These are phyloP conservation scores for Ips typographus DNA, from an alignment of 1,140 invertebrate species.

Conservation along the genomic window DNA sequence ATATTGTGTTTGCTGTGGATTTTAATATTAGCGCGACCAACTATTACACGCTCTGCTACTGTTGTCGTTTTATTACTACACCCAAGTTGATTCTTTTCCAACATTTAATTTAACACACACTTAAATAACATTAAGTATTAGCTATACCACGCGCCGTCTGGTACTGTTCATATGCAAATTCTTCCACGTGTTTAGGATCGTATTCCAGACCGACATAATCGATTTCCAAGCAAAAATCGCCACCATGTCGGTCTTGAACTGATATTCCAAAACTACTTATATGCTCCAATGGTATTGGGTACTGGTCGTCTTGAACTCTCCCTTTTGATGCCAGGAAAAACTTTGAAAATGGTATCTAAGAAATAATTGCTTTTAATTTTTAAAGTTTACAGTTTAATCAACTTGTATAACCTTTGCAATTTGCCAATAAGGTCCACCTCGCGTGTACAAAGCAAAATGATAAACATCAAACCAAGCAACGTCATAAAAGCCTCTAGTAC, in stretches of 20 bases:
- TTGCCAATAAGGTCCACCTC: slow-evolving; percentile 98
- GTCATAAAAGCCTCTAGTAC: slow-evolving; percentile 70
- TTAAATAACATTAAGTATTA: slow-evolving; percentile 48
- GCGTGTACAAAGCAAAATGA: slow-evolving; percentile 80
- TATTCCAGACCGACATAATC: slow-evolving; percentile 86
- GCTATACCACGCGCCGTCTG: slow-evolving; percentile 66
- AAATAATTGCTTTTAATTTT: slow-evolving; percentile 33
- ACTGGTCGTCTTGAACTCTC: slow-evolving; percentile 81
- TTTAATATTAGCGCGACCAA: too few species aligned
- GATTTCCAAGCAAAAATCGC: slow-evolving; percentile 88
- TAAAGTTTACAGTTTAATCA: not conserved
- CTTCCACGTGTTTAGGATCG: slow-evolving; percentile 75
- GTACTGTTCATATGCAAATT: slow-evolving; percentile 92
- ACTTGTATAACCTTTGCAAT: slow-evolving; percentile 66
- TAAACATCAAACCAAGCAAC: slow-evolving; percentile 83
- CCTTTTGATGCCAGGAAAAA: slow-evolving; percentile 85
- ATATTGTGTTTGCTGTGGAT: too few species aligned
- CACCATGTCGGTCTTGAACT: slow-evolving; percentile 72
- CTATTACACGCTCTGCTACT: too few species aligned
- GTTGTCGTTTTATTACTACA: too few species aligned
- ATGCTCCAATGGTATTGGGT: slow-evolving; percentile 57
- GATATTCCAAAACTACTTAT: slow-evolving; percentile 81
- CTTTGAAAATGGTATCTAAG: slow-evolving; percentile 93
- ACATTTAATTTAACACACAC: not conserved
- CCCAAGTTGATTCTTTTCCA: not conserved